Conservation (phyloP, 1,140 invertebrate genomes). For the Paracyclopina nana region DNA sequence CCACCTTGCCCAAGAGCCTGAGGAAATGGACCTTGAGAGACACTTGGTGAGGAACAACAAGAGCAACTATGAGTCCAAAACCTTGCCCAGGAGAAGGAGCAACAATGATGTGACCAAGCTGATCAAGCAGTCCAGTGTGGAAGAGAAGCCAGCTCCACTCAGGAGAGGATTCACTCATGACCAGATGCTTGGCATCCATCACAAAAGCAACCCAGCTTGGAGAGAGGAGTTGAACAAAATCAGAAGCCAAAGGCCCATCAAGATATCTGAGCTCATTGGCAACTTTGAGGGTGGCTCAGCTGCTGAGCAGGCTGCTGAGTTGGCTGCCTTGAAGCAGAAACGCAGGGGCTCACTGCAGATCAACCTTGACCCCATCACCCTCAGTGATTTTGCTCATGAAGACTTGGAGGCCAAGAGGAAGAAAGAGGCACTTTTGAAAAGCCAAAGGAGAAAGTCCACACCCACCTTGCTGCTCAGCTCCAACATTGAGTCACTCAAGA, state of each 20-base stretch:
- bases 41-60: too few relatives aligned
- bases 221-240: slow-evolving; percentile 7
- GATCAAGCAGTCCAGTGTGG: too few relatives aligned
- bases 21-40: too few relatives aligned
- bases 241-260: background rate
- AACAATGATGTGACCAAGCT: too few relatives aligned
- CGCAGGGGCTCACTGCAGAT: slow-evolving; percentile 10
- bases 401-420: background rate
- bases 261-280: slow-evolving; percentile 4
- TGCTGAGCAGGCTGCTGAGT: background rate
- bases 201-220: background rate
- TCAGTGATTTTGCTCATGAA: background rate
- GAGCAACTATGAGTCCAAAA: too few relatives aligned
- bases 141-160: too few relatives aligned
- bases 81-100: too few relatives aligned
- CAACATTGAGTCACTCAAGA: too few relatives aligned
- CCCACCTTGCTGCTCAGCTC: too few relatives aligned
- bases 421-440: slow-evolving; percentile 1
- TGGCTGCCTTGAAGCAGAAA: background rate
- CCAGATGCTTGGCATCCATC: too few relatives aligned
- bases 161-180: too few relatives aligned
- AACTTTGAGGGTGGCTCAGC: background rate
- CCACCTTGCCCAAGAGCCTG: too few relatives aligned
- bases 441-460: background rate
- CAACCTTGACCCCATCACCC: background rate